Conservation (phyloP, 2,888 invertebrate species). For the Philereme vetulata region DNA sequence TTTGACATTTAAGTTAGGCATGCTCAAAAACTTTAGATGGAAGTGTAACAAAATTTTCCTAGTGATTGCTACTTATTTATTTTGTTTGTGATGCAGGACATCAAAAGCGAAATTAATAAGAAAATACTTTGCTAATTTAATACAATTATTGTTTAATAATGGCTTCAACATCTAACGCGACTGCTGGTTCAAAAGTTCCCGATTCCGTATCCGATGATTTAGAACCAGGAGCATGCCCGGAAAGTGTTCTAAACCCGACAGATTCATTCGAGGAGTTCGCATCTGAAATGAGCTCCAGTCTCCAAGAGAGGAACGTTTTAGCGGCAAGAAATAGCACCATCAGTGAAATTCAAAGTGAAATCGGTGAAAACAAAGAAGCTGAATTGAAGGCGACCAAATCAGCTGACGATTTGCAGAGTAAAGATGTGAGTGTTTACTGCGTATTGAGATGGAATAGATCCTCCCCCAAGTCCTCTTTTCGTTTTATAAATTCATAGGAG, state of each 20-base stretch:
- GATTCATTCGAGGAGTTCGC: conserved; percentile 89
- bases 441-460: not conserved
- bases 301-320: conserved; percentile 82
- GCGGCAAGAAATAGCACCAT: conserved; percentile 83
- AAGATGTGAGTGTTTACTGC: conserved; percentile 60
- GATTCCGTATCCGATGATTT: conserved; percentile 59
- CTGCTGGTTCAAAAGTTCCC: conserved; percentile 42
- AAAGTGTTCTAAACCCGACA: conserved; percentile 88
- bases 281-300: conserved; percentile 85
- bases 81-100: not conserved
- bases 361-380: conserved; percentile 64
- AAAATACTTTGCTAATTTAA: not conserved
- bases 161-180: conserved; percentile 71
- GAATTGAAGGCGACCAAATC: conserved; percentile 64
- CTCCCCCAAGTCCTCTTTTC: too few relatives aligned
- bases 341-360: conserved; percentile 83
- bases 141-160: conserved; percentile 42
- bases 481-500: too few relatives aligned
- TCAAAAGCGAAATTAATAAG: not conserved
- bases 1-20: too few relatives aligned
- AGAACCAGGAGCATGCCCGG: conserved; percentile 78
- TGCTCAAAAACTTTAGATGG: too few relatives aligned
- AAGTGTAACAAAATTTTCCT: not conserved
- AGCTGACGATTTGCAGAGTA: conserved; percentile 67
- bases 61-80: too few relatives aligned